Evolutionary conservation across 2,113 vertebrate genomes (phyloP), one percentile per base, ranked within the genome.

Genomic region (Zosterops japonicus): DNA sequence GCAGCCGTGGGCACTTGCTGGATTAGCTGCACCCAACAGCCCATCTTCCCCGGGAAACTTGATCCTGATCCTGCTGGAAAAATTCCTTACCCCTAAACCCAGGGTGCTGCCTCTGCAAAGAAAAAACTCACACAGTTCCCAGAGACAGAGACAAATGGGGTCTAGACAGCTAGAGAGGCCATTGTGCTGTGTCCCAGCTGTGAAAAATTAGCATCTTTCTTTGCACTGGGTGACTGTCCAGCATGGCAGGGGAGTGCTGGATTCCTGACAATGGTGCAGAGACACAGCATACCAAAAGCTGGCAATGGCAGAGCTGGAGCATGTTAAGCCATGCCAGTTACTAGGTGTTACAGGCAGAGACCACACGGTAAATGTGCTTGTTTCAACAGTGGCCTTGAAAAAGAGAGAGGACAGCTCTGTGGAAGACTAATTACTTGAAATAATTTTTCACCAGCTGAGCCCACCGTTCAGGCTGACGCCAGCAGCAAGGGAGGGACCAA

Each of bases 361-460:
- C 27, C 86, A 71, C 64, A 63, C 2, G 27, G 41, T 59, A 83
- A 87, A 88, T 0, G 9, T 41, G 42, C 29, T 83, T 53, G 55
- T 77, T 86, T 31, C 61, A 92, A 47, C 52, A 74, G 47, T 0
- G 3, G 71, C 71, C 79, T 70, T 86, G 42, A 79, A 57, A 91
- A 13, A 81, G 31, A 84, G n/a, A 65, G 57, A 42, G 59, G 50
- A 79, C 64, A 77, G 79, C 14, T 83, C 27, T 18, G 42, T 23
- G n/a, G 61, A 95, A 76, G 39, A 91, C 47, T 72, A 83, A 94
- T 79, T 49, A 76, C 80, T 89, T 84, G 39, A 89, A 87, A 35
- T 83, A 53, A 35, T 87, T 64, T 87, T 94, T 89, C 59, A 71
- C 57, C 81, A 95, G 61, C 79, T 86, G 85, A 81, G 87, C 35